Conservation (phyloP, 2,888 invertebrate species). For the Melinaea marsaeus region DNA sequence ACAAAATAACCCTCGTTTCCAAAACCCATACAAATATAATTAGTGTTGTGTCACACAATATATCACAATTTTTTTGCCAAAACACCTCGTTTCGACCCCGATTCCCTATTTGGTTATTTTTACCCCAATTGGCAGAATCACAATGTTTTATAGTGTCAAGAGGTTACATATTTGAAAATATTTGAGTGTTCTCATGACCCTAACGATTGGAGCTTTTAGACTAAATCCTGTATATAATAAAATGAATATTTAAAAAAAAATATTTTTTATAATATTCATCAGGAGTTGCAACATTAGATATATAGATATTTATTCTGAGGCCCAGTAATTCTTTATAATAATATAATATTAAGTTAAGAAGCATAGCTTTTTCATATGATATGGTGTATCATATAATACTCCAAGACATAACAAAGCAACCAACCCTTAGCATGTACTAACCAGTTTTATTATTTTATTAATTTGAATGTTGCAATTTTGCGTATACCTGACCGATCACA, state of each 20-base stretch:
- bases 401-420: slow-evolving; percentile 34
- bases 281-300: too few relatives aligned
- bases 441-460: slow-evolving; percentile 72
- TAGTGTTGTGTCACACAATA: slow-evolving; percentile 65
- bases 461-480: slow-evolving; percentile 76
- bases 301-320: too few relatives aligned
- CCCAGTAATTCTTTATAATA: too few relatives aligned
- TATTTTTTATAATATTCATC: too few relatives aligned
- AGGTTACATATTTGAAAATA: slow-evolving; percentile 58
- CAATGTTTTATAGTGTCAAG: slow-evolving; percentile 64
- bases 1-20: slow-evolving; percentile 51
- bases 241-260: too few relatives aligned
- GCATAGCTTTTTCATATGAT: too few relatives aligned
- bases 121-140: slow-evolving; percentile 57
- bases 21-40: slow-evolving; percentile 72
- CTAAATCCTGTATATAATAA: not conserved
- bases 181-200: slow-evolving; percentile 58
- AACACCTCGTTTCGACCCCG: slow-evolving; percentile 71
- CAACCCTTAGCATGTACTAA: slow-evolving; percentile 63
- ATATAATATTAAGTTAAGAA: too few relatives aligned
- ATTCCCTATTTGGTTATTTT: slow-evolving; percentile 58
- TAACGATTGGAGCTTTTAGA: slow-evolving; percentile 24
- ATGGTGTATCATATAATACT: slow-evolving; percentile 10
- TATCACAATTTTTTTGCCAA: slow-evolving; percentile 68
- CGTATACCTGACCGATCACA: slow-evolving; percentile 71